Conservation (phyloP, 2,888 invertebrate genomes). For the Trimorus sp. region DNA sequence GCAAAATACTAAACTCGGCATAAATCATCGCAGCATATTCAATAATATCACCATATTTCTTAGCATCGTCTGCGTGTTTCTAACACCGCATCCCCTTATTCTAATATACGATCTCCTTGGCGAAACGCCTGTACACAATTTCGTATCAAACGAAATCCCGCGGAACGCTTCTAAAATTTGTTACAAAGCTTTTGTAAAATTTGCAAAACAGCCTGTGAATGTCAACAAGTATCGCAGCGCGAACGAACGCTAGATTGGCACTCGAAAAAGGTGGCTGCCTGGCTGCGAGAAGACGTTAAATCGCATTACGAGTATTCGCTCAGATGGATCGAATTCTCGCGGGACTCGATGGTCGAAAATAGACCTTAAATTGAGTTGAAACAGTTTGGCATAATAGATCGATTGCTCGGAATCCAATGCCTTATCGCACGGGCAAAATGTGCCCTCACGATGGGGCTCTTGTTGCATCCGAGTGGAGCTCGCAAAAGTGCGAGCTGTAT, state of each 20-base stretch:
- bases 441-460: slow-evolving; percentile 62
- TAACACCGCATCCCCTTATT: background rate
- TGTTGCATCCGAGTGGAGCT: slow-evolving; percentile 65
- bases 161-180: slow-evolving; percentile 37
- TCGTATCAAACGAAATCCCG: slow-evolving; percentile 29
- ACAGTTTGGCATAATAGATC: slow-evolving; percentile 69
- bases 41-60: no score
- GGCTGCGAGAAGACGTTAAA: slow-evolving; percentile 66
- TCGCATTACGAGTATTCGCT: slow-evolving; percentile 66
- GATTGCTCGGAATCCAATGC: slow-evolving; percentile 66
- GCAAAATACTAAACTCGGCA: no score
- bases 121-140: slow-evolving; percentile 16
- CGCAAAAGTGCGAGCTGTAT: slow-evolving; percentile 60
- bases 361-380: slow-evolving; percentile 70
- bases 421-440: slow-evolving; percentile 67
- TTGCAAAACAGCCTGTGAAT: slow-evolving; percentile 53
- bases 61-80: no score
- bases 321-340: slow-evolving; percentile 68
- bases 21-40: no score
- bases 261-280: slow-evolving; percentile 53
- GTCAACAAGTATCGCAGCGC: slow-evolving; percentile 49
- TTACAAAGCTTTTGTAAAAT: slow-evolving; percentile 59
- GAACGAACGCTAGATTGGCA: slow-evolving; percentile 52
- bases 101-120: background rate
- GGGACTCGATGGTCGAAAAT: slow-evolving; percentile 67